Percentiles rank a stretch among this genome's conserved stretches.
These are phyloP conservation scores for Dynastes maya DNA, from an alignment of 2,888 invertebrate species.

Conservation along the genomic window DNA sequence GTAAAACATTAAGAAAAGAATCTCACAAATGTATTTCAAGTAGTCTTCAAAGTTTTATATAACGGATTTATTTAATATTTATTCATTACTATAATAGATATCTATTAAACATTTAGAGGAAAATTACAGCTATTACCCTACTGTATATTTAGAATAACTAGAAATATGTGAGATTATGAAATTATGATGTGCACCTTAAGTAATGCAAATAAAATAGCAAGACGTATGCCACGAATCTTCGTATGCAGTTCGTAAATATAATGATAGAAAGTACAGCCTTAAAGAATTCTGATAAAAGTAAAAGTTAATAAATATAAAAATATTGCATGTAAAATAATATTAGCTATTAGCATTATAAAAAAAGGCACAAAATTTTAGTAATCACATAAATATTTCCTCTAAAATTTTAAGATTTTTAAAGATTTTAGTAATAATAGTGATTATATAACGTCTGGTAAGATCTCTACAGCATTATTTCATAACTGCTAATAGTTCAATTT, in stretches of 20 bases:
- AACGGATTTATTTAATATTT: constrained; percentile 38
- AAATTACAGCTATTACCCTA: constrained; percentile 52
- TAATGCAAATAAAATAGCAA: neutral
- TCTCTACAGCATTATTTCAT: neutral
- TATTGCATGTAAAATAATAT: too few relatives aligned
- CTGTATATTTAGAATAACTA: constrained; percentile 40
- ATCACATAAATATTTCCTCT: constrained; percentile 32
- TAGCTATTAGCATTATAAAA: too few relatives aligned
- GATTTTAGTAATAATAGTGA: constrained; percentile 1
- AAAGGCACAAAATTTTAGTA: neutral
- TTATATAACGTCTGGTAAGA: neutral
- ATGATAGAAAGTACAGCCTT: too few relatives aligned
- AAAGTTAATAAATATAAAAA: too few relatives aligned
- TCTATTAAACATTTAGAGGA: constrained; percentile 47
- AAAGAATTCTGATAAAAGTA: too few relatives aligned
- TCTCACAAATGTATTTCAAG: constrained; percentile 54
- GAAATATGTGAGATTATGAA: constrained; percentile 35
- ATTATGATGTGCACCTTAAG: constrained; percentile 18
- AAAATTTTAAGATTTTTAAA: constrained; percentile 26
- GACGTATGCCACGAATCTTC: too few relatives aligned
- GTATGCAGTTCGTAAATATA: too few relatives aligned
- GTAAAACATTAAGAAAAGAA: constrained; percentile 64
- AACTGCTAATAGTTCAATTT: constrained; percentile 20
- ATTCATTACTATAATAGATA: constrained; percentile 36
- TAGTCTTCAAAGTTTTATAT: constrained; percentile 50